Base-by-base conservation (phyloP, 2,797 vertebrate species). In the Schizothorax lantsangensis region DNA sequence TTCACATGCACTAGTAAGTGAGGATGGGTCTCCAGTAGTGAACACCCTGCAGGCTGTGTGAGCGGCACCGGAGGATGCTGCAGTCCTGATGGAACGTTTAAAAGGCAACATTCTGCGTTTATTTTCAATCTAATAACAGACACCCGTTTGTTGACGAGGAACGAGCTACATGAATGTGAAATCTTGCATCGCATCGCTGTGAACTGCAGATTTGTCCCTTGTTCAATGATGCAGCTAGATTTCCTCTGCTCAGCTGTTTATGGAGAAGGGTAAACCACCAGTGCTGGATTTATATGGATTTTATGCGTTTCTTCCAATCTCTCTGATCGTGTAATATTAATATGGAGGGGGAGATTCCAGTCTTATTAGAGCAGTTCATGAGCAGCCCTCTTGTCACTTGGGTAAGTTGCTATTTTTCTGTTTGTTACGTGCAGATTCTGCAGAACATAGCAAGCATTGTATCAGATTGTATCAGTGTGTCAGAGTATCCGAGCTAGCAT, bases 351-450 rank as follows among this genome's bases (percentile, higher is more conserved):
- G 96, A 96, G 88, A 95, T 96, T 89, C 95, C 95, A 79, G 95
- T 96, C 68, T 91, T 95, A 49, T 86, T 97, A 95, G 96, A 98
- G 91, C 95, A 97, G 90, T 97, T 99, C 91, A 97, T 98, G 96
- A 94, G 94, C 84, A 97, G 96, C 84, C 97, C 98, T 59, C 96
- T 99, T 90, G 97, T 98, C 94, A 97, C 96, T 91, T 99, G 98
- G 98, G 98, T 98, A 94, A 94, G 96, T 86, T 74, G 9, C 45
- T 43, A 14, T 74, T 26, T 40, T 43, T 40, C 3, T 78, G 2
- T 73, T 68, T 85, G 8, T 82, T 62, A 8, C 21, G 9, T 57
- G 23, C 23, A n/a, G 57, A 59, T 57, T 57, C 52, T 54, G 52
- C 52, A 26, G 7, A 57, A 79, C 36, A 26, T 62, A 59, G 52